phyloP scores from a whole-genome alignment of 1,140 invertebrate species.

The Saccostrea cuccullata region DNA sequence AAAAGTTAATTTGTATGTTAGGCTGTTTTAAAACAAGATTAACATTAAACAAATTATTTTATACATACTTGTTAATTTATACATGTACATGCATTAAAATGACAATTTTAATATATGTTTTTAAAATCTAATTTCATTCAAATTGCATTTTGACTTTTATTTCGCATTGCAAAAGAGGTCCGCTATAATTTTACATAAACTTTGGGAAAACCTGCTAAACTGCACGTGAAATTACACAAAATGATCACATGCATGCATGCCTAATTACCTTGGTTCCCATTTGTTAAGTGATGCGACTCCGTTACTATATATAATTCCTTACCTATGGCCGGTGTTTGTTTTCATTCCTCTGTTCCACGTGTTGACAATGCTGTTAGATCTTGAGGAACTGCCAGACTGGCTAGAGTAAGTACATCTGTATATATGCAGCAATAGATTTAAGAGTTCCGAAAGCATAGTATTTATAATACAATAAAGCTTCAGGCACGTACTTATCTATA shows the following conservation, averaged over 20 bases:
- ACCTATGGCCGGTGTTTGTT: not conserved
- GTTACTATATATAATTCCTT: constrained; percentile 4
- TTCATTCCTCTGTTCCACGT: not conserved
- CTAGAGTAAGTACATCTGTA: not conserved
- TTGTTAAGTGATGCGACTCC: not conserved
- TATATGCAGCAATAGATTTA: not conserved
- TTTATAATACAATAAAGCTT: not conserved
- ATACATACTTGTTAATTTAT: no score
- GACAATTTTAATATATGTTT: no score
- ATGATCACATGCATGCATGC: not conserved
- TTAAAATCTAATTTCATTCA: no score
- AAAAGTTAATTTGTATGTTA: no score
- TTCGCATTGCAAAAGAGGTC: no score
- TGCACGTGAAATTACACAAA: not conserved
- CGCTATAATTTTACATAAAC: not conserved
- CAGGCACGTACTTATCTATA: not conserved
- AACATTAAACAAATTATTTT: no score
- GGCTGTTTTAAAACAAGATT: no score
- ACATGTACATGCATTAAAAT: no score
- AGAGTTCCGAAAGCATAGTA: not conserved
- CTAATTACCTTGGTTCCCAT: not conserved
- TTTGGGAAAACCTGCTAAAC: not conserved
- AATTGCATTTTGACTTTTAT: no score
- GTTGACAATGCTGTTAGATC: constrained; percentile 15
- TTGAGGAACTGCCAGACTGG: constrained; percentile 7